Base-by-base conservation (phyloP, 2,113 vertebrate species). In the Scomber japonicus region DNA sequence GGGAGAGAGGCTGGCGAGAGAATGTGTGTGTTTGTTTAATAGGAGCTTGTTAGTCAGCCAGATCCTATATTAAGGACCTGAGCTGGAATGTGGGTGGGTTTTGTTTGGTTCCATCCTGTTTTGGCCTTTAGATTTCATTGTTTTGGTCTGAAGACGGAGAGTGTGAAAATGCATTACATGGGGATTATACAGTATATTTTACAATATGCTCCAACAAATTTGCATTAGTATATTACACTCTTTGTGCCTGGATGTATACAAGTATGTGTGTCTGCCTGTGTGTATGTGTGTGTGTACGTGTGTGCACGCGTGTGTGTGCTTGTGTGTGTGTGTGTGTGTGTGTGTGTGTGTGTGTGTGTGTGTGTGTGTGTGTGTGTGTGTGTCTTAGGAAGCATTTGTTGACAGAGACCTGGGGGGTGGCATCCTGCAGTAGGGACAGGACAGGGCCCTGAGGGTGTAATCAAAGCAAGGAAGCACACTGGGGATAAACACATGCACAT, bases 391-490 rank as follows among this genome's bases (percentile, higher is more conserved):
- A 92, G 83, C 70, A 65, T 83, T 92, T 93, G 91, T 93, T 93
- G 91, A 92, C 90, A 92, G 74, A 94, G 88, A 89, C 88, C 87
- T 86, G 80, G 91, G 91, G 88, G 91, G 86, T 83, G 81, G 87
- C 90, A 92, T 93, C 91, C 92, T 93, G 91, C 88, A 86, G 83
- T 55, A 62, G 88, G 82, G 93, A 92, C 88, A 83, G 87, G 89
- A 90, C 80, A 70, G 66, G 64, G 71, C 84, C 93, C 85, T 88
- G 4, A 83, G 91, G 92, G 90, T 93, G 80, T 91, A 94, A 94
- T 94, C 95, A 94, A 82, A 88, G 85, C 92, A 80, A 88, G 93
- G 91, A 93, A 92, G 75, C 87, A 69, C 85, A 83, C 69, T 82
- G 40, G 72, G 83, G 77, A 91, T 92, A 91, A 93, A 92, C 83